Evolutionary conservation across 2,113 vertebrate genomes (phyloP).

Genomic region (Halcyon senegalensis): DNA sequence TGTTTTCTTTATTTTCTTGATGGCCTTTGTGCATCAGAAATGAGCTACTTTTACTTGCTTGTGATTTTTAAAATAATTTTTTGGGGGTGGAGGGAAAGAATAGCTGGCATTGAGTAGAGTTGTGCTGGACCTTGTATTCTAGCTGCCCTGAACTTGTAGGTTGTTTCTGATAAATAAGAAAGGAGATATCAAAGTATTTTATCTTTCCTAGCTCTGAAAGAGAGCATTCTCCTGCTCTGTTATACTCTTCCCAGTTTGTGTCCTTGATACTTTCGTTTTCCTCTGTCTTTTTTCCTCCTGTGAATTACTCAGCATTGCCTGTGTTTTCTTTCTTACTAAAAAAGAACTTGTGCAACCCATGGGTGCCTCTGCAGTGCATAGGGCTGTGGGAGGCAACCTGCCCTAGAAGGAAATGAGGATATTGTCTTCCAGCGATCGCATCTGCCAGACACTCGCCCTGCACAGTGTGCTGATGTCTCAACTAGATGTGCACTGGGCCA

Average conservation of each 20-base stretch:
- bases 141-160: not conserved
- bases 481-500: not conserved
- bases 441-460: not conserved
- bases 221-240: not conserved
- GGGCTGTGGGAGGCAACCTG: not conserved
- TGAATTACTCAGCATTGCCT: not conserved
- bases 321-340: not conserved
- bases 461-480: not conserved
- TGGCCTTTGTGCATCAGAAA: not conserved
- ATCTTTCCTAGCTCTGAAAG: not conserved
- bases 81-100: not conserved
- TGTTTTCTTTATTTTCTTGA: not conserved
- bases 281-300: not conserved
- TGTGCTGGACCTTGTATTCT: not conserved
- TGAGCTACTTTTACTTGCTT: not conserved
- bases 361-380: not conserved
- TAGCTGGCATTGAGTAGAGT: not conserved
- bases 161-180: not conserved
- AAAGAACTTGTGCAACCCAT: not conserved
- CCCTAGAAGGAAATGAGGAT: not conserved
- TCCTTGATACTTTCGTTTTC: not conserved
- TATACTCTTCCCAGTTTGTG: not conserved
- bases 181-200: not conserved
- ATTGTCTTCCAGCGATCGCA: accelerated
- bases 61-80: not conserved